A percentile compares a stretch with the other conserved stretches of the same genome.
phyloP scores from a whole-genome alignment of 2,113 vertebrate genomes.

The Notothenia coriiceps region DNA sequence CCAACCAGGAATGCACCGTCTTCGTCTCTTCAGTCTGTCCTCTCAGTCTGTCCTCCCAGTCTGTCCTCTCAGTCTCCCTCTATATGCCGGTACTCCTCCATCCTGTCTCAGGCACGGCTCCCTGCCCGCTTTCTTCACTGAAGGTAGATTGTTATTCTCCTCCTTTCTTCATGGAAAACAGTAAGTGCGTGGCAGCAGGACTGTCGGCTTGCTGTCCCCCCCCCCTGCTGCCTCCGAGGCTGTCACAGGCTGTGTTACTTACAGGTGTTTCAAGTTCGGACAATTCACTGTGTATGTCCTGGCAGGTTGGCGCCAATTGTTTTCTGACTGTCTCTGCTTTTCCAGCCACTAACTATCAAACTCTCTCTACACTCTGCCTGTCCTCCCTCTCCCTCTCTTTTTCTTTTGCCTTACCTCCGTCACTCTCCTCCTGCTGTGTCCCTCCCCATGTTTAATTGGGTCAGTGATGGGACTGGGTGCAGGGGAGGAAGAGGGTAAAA shows the following conservation, averaged over 20 bases:
- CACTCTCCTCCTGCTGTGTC: slow-evolving; percentile 62
- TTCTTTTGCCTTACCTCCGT: slow-evolving; percentile 55
- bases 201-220: slow-evolving; percentile 57
- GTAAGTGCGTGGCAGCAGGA: slow-evolving; percentile 56
- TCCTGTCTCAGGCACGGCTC: slow-evolving; percentile 57
- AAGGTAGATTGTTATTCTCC: slow-evolving; percentile 73
- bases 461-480: slow-evolving; percentile 76
- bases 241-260: slow-evolving; percentile 74
- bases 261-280: slow-evolving; percentile 69
- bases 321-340: slow-evolving; percentile 55
- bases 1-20: slow-evolving; percentile 53
- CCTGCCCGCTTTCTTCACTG: slow-evolving; percentile 49
- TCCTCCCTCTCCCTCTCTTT: slow-evolving; percentile 58
- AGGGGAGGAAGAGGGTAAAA: slow-evolving; percentile 43
- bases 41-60: slow-evolving; percentile 46
- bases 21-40: slow-evolving; percentile 54
- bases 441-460: slow-evolving; percentile 81
- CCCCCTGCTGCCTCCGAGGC: slow-evolving; percentile 39
- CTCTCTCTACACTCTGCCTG: slow-evolving; percentile 54
- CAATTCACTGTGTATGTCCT: slow-evolving; percentile 53
- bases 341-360: slow-evolving; percentile 64
- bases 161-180: slow-evolving; percentile 63
- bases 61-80: slow-evolving; percentile 71
- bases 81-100: slow-evolving; percentile 66
- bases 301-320: slow-evolving; percentile 60